Evolutionary conservation across 2,888 invertebrate species (phyloP).

Genomic region (Ctena decussata): DNA sequence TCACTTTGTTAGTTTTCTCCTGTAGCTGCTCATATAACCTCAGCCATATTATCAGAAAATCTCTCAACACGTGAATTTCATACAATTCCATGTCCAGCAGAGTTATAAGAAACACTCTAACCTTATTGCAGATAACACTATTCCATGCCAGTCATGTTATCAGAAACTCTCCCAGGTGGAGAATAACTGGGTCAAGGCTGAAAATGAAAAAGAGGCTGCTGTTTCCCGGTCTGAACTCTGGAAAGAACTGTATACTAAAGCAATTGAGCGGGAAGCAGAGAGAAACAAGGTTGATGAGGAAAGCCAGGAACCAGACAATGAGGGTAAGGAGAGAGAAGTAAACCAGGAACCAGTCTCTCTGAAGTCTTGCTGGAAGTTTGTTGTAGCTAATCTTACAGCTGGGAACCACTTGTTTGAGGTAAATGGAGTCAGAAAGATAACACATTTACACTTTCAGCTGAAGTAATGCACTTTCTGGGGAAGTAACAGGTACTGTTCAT

Average conservation of each 20-base stretch:
- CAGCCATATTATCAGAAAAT: too few species aligned
- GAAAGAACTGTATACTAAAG: not conserved
- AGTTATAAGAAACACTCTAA: too few species aligned
- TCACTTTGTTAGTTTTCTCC: too few species aligned
- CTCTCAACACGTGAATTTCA: too few species aligned
- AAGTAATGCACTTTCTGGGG: too few species aligned
- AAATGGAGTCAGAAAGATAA: too few species aligned
- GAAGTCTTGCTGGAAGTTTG: not conserved
- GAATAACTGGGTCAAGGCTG: not conserved
- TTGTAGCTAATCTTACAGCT: not conserved
- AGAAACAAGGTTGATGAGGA: not conserved
- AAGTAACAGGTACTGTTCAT: too few species aligned
- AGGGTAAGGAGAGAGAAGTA: not conserved
- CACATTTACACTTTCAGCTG: too few species aligned
- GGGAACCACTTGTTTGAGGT: not conserved
- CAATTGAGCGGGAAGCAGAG: not conserved
- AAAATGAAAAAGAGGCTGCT: not conserved
- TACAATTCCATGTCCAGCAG: too few species aligned
- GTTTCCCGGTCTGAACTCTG: not conserved
- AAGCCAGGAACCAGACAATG: not conserved
- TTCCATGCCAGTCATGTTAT: conserved; percentile 2
- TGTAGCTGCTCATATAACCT: too few species aligned
- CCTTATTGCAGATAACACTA: not conserved
- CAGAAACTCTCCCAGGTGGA: not conserved
- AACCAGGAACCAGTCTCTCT: not conserved